Base-by-base conservation (phyloP, 2,888 invertebrate species). In the Rhingia campestris region DNA sequence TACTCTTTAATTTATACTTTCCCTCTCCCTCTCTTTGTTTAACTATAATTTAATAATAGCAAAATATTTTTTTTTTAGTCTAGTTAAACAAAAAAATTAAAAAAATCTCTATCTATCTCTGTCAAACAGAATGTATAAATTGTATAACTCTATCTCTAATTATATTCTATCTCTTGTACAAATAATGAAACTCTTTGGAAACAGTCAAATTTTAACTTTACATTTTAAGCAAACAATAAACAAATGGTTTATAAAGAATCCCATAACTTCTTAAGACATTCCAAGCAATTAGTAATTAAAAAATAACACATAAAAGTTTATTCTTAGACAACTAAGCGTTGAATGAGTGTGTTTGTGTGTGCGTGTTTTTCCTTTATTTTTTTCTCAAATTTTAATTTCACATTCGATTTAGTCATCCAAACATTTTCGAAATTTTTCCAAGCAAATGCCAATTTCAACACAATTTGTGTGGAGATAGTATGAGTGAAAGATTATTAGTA, bases 191-290 rank as follows among this genome's bases (percentile, higher is more conserved):
- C 85, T 74, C 73, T 80, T 80, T 76, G 81, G 80, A 81, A 85
- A 85, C 85, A 85, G 85, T 85, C 85, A 85, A 85, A 85, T 85
- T 85, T 85, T 85, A 85, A 85, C 85, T 85, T 49, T 75, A 74
- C 75, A 75, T 59, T 67, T 53, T 80, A 74, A 80, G 79, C 66
- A 64, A 74, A 22, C 22, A 22, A 22, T 22, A 49, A 49, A 32
- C 22, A 9, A 32, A 49, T 7, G 30, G 73, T 51, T 45, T 80
- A 85, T 73, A 86, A 54, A 32, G 61, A 86, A 86, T 79, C 14
- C 77, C 86, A 86, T 81, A 72, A 81, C 86, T 86, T 86, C 80
- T 79, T 70, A 39, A 53, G 66, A 76, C 86, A 86, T 86, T 86
- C 86, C 86, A 86, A 81, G 47, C 58, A 69, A 58, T 37, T 53